These are phyloP conservation scores for Elymnias hypermnestra DNA, from an alignment of 1,140 invertebrate genomes.

Conservation along the genomic window DNA sequence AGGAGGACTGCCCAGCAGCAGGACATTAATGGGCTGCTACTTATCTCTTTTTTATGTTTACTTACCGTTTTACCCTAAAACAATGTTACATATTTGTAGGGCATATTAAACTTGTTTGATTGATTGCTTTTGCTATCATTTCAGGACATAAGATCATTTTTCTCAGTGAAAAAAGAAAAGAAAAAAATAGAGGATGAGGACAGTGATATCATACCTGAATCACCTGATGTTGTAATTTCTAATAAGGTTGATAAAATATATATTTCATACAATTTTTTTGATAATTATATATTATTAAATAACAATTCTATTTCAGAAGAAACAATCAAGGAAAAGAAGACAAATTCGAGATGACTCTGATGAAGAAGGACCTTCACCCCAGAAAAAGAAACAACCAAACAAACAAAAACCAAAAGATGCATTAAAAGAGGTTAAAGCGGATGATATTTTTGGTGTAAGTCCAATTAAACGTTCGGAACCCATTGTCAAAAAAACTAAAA, in stretches of 20 bases:
- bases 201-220: slow-evolving; percentile 63
- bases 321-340: slow-evolving; percentile 44
- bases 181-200: slow-evolving; percentile 40
- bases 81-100: no score
- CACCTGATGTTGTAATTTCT: slow-evolving; percentile 49
- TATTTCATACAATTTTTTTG: background rate
- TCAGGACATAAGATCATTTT: slow-evolving; percentile 75
- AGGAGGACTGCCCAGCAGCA: no score
- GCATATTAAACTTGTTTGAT: no score
- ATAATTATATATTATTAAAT: slow-evolving; percentile 3
- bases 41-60: no score
- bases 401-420: slow-evolving; percentile 28
- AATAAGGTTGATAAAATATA: slow-evolving; percentile 43
- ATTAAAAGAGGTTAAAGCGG: slow-evolving; percentile 54
- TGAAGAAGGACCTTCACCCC: slow-evolving; percentile 50
- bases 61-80: no score
- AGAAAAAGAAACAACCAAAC: slow-evolving; percentile 47
- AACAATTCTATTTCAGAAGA: slow-evolving; percentile 36
- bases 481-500: slow-evolving; percentile 54
- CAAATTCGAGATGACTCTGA: slow-evolving; percentile 55
- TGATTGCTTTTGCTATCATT: no score
- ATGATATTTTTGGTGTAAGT: slow-evolving; percentile 53
- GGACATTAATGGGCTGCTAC: no score
- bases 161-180: slow-evolving; percentile 42
- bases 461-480: slow-evolving; percentile 64